Conservation (phyloP, 2,888 invertebrate genomes). For the Acleris emargana region DNA sequence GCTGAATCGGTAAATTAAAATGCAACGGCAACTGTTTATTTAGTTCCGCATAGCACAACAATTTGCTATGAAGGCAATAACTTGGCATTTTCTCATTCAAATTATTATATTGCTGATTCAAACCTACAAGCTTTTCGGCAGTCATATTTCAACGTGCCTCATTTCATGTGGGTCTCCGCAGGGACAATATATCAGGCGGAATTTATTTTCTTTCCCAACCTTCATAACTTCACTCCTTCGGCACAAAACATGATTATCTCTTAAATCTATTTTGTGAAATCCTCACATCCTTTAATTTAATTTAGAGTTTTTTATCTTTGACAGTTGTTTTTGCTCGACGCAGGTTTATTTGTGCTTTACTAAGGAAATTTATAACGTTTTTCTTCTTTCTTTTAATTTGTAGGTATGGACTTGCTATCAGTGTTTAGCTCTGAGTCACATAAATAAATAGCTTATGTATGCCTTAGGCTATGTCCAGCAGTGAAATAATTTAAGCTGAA, state of each 20-base stretch:
- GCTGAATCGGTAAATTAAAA: neutral
- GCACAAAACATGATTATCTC: conserved; percentile 30
- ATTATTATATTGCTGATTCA: conserved; percentile 45
- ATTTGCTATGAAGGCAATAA: conserved; percentile 12
- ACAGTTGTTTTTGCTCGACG: too few species aligned
- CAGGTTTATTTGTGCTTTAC: too few species aligned
- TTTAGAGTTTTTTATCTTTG: neutral
- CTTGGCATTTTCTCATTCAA: conserved; percentile 43
- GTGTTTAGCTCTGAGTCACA: too few species aligned
- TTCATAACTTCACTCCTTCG: conserved; percentile 53
- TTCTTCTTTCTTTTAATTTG: too few species aligned
- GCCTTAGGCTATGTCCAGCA: too few species aligned
- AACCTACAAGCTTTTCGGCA: conserved; percentile 48
- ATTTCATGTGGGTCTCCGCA: conserved; percentile 59
- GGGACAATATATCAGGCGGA: conserved; percentile 70
- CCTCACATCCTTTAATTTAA: conserved; percentile 1
- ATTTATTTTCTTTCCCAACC: conserved; percentile 68
- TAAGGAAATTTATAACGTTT: too few species aligned
- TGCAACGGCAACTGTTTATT: conserved; percentile 7
- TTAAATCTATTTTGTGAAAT: conserved; percentile 11
- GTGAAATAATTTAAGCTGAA: too few species aligned
- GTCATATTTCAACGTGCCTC: conserved; percentile 62
- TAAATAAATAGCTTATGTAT: too few species aligned
- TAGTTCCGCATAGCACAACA: conserved; percentile 14
- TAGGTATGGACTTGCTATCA: too few species aligned